Evolutionary conservation across 2,797 vertebrate species (phyloP), one percentile per base, ranked within the genome.

Genomic region (Labeo calbasu): DNA sequence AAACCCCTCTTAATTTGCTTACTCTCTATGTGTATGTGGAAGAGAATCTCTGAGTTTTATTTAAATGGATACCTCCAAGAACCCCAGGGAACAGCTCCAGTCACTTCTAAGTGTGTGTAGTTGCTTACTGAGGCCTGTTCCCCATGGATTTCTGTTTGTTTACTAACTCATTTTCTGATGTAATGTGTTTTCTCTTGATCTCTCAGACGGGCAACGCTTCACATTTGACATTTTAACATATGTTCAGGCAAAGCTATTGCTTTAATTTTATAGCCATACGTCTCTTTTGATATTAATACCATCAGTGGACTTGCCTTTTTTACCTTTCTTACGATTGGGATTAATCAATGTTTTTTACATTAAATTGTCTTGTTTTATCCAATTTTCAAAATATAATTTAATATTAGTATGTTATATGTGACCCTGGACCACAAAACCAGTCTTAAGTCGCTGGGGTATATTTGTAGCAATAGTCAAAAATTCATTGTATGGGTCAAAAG

Each of bases 111-210:
- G 92, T 89, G 46, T 82, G 61, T 72, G 28, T 83, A 84, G 86
- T 80, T 90, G 88, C 84, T 93, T 91, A 90, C 69, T 86, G 86
- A 89, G 90, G 88, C 92, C 92, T 92, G 91, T 91, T 93, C 91
- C 92, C 87, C 50, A 73, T 75, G 88, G 93, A 93, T 92, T 92
- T 90, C 90, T 92, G 89, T 93, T 94, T 94, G 93, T 95, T 95
- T 94, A 93, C 92, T 90, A 91, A 90, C 91, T 90, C 89, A 69
- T n/a, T 90, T 91, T 94, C 91, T 94, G 93, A 94, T 94, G 91
- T 92, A 86, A 91, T 94, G 90, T 93, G 93, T 94, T 92, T 81
- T 85, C 76, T 82, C 73, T 55, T 84, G 85, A 82, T 88, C 82
- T 88, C 79, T 84, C 50, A 63, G 77, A 79, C 87, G 48, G 59